These are phyloP conservation scores for Morinoia aosen DNA, from an alignment of 2,888 invertebrate genomes.

Conservation along the genomic window DNA sequence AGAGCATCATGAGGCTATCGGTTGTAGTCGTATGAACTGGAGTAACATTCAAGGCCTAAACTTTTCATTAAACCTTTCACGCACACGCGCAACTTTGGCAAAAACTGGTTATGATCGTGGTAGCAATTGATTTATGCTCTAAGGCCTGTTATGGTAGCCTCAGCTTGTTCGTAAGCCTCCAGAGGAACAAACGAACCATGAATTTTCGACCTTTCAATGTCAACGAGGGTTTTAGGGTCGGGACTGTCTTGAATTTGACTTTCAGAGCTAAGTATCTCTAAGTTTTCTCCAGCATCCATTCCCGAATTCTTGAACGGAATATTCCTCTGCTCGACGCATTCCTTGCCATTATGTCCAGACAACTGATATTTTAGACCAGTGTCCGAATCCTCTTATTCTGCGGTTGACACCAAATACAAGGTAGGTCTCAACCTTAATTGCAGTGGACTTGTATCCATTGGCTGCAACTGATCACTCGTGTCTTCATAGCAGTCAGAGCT, in stretches of 20 bases:
- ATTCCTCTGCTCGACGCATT: not conserved
- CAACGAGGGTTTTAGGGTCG: not conserved
- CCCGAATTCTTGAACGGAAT: not conserved
- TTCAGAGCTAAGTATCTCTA: not conserved
- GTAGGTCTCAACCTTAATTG: not conserved
- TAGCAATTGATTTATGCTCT: not conserved
- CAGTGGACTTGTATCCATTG: not conserved
- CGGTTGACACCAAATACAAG: not conserved
- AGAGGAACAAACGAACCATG: not conserved
- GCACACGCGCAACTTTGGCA: not conserved
- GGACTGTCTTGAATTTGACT: not conserved
- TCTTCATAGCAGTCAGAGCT: not conserved
- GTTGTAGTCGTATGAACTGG: not conserved
- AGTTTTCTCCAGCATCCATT: not conserved
- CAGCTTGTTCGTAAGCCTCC: not conserved
- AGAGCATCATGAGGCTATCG: not conserved
- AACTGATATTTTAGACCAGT: not conserved
- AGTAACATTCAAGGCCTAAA: not conserved
- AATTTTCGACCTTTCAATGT: not conserved
- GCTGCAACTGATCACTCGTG: not conserved
- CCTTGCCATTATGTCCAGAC: not conserved
- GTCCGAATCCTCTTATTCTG: not conserved
- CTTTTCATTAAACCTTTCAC: not conserved
- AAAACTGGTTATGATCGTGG: not conserved
- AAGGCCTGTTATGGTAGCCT: not conserved